phyloP scores from a whole-genome alignment of 2,113 vertebrate genomes.

The Erpornis zantholeuca region DNA sequence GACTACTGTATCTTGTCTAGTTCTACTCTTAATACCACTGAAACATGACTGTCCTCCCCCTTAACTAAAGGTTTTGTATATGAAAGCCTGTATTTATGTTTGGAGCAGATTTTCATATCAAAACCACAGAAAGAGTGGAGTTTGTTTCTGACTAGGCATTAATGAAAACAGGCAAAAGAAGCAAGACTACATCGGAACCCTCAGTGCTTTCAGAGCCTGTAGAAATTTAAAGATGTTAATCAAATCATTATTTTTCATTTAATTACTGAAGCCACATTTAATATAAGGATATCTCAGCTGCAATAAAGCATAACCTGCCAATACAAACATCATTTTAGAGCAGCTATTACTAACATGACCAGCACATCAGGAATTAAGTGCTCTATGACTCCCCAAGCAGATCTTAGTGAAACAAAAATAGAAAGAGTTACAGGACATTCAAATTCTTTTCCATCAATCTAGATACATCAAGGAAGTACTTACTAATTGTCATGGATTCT shows the following conservation, averaged over 20 bases:
- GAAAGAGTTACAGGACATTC: not conserved
- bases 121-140: not conserved
- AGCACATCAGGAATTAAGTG: not conserved
- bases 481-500: conserved; percentile 94
- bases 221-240: not conserved
- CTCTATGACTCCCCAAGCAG: not conserved
- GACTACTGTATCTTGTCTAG: not conserved
- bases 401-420: not conserved
- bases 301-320: not conserved
- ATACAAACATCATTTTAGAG: not conserved
- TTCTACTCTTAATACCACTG: not conserved
- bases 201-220: not conserved
- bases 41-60: not conserved
- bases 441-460: not conserved
- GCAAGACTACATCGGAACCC: not conserved
- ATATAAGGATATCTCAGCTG: not conserved
- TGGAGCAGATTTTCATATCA: not conserved
- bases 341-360: not conserved
- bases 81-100: not conserved
- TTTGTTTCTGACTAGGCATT: not conserved
- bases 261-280: not conserved
- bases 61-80: not conserved
- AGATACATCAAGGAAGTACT: conserved; percentile 64
- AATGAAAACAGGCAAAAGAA: not conserved
- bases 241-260: not conserved